Evolutionary conservation across 92 coral and sea anemone species (phyloP).

Genomic region (Parazoanthus atlanticus): DNA sequence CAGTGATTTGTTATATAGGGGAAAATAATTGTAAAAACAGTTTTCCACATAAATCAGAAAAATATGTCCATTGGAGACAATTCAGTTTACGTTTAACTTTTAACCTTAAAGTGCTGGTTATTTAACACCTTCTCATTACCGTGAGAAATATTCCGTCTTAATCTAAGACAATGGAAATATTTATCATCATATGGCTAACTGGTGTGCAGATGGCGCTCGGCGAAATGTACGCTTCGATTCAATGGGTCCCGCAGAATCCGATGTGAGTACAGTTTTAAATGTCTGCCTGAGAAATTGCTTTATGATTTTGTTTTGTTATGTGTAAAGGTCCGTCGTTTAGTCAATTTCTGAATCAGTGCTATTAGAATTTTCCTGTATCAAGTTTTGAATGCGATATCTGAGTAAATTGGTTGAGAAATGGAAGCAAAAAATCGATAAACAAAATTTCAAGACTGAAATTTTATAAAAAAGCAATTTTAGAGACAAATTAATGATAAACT

Average conservation of each 20-base stretch:
- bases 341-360: not conserved
- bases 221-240: not conserved
- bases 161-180: not conserved
- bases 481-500: too few relatives aligned
- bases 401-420: too few relatives aligned
- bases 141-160: not conserved
- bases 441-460: too few relatives aligned
- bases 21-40: too few relatives aligned
- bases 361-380: not conserved
- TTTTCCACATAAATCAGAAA: too few relatives aligned
- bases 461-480: too few relatives aligned
- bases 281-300: not conserved
- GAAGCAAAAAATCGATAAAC: too few relatives aligned
- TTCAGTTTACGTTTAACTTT: not conserved
- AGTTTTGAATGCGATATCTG: not conserved
- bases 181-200: slow-evolving; percentile 4
- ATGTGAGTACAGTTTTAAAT: not conserved
- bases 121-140: not conserved
- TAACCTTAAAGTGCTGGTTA: not conserved
- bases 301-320: not conserved
- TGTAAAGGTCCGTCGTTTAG: too few relatives aligned
- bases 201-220: not conserved
- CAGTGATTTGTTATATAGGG: not conserved
- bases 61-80: not conserved
- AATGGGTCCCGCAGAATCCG: slow-evolving; percentile 5